Percentiles rank a stretch among this genome's conserved stretches.
These are phyloP conservation scores for Latrodectus elegans DNA, from an alignment of 2,888 invertebrate genomes.

Conservation along the genomic window DNA sequence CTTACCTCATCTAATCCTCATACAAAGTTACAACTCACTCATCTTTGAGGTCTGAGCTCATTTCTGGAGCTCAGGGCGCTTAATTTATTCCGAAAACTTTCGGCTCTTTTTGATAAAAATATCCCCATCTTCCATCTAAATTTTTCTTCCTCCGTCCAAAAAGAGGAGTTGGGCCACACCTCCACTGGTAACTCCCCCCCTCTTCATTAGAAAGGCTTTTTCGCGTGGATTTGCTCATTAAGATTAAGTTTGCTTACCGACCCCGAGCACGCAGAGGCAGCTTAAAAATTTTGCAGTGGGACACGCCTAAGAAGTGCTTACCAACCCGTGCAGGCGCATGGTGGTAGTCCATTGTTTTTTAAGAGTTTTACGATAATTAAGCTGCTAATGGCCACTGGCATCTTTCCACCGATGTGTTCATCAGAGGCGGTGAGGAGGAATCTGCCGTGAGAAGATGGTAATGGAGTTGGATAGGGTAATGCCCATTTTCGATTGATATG, in stretches of 20 bases:
- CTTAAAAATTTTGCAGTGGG: too few relatives aligned
- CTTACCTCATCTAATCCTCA: too few relatives aligned
- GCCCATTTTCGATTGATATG: too few relatives aligned
- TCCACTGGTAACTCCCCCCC: neutral
- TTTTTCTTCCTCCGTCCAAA: neutral
- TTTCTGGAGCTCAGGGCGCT: neutral
- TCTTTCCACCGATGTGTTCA: neutral
- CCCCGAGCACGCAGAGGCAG: neutral
- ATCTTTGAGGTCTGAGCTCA: neutral
- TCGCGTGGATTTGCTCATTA: constrained; percentile 1
- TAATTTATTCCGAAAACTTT: constrained; percentile 2
- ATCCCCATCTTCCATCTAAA: neutral
- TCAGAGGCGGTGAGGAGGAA: too few relatives aligned
- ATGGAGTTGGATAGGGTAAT: too few relatives aligned
- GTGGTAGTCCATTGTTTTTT: neutral
- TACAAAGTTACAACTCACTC: too few relatives aligned
- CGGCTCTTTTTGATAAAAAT: neutral
- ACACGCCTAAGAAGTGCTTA: neutral
- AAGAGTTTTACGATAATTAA: neutral
- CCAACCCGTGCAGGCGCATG: neutral
- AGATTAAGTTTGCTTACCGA: neutral
- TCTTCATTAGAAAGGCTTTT: neutral
- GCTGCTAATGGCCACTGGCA: constrained; percentile 2
- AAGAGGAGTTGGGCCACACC: neutral
- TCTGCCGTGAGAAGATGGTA: too few relatives aligned